Evolutionary conservation across 2,113 vertebrate genomes (phyloP).

Genomic region (Gallinago jamesoni): DNA sequence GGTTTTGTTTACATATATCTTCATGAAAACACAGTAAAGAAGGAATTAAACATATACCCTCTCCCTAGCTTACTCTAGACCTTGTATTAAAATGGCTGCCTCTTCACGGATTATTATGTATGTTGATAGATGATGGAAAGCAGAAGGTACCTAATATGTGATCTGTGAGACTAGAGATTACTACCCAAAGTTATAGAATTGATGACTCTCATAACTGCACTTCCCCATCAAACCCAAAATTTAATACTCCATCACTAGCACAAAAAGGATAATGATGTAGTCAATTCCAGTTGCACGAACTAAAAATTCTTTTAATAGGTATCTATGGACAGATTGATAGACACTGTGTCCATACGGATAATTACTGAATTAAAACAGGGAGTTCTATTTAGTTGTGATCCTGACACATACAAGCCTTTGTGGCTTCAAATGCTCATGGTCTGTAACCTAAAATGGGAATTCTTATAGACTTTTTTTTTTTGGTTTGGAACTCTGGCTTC

Average conservation of each 20-base stretch:
- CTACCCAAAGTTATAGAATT: background rate
- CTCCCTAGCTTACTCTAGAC: background rate
- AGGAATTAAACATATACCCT: background rate
- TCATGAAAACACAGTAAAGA: background rate
- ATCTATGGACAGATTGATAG: background rate
- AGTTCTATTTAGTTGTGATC: background rate
- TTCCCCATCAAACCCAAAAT: background rate
- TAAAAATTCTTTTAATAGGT: background rate
- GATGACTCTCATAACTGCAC: background rate
- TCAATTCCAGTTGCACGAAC: background rate
- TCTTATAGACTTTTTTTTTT: background rate
- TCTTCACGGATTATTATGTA: background rate
- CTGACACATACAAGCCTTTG: background rate
- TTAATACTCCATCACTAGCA: background rate
- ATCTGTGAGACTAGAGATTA: background rate
- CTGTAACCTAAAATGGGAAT: background rate
- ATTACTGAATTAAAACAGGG: background rate
- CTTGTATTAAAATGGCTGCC: background rate
- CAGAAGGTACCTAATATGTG: background rate
- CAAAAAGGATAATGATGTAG: background rate
- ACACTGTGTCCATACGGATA: background rate
- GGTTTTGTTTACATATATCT: background rate
- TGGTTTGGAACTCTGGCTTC: background rate
- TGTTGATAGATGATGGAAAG: background rate
- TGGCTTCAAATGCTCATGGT: background rate